Evolutionary conservation across 2,888 invertebrate species (phyloP).

Genomic region (Cynaeus angustus): DNA sequence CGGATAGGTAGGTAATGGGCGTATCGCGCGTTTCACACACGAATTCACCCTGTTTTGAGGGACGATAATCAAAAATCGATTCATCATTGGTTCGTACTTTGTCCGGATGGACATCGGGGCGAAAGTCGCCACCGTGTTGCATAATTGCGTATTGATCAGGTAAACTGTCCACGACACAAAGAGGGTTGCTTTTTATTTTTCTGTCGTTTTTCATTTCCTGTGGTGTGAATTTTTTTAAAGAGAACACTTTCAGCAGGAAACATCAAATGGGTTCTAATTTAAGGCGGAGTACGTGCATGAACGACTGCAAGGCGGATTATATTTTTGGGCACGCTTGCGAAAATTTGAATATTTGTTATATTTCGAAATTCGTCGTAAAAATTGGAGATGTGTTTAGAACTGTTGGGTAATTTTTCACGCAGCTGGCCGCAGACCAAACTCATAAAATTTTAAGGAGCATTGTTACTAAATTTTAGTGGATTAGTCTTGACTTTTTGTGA

Average conservation of each 20-base stretch:
- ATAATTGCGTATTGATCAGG: conserved; percentile 34
- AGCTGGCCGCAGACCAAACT: conserved; percentile 7
- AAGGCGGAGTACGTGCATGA: conserved; percentile 5
- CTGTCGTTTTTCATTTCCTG: conserved; percentile 29
- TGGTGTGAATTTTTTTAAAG: neutral
- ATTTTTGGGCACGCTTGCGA: neutral
- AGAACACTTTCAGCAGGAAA: conserved; percentile 18
- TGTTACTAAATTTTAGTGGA: conserved; percentile 1
- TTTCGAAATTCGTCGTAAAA: neutral
- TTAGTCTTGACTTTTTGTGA: neutral
- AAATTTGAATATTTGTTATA: neutral
- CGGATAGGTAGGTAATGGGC: conserved; percentile 23
- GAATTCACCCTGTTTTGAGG: conserved; percentile 43
- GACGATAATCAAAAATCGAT: conserved; percentile 50
- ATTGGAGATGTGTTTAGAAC: neutral
- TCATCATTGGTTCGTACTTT: conserved; percentile 44
- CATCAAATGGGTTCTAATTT: conserved; percentile 23
- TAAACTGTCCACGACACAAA: neutral
- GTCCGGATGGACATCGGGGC: conserved; percentile 29
- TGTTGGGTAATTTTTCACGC: neutral
- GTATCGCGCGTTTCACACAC: conserved; percentile 47
- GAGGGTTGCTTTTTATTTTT: conserved; percentile 17
- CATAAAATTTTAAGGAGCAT: neutral
- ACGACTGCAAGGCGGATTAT: neutral
- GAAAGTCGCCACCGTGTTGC: conserved; percentile 32